Conservation (phyloP, 2,113 vertebrate genomes). For the Sceloporus undulatus region DNA sequence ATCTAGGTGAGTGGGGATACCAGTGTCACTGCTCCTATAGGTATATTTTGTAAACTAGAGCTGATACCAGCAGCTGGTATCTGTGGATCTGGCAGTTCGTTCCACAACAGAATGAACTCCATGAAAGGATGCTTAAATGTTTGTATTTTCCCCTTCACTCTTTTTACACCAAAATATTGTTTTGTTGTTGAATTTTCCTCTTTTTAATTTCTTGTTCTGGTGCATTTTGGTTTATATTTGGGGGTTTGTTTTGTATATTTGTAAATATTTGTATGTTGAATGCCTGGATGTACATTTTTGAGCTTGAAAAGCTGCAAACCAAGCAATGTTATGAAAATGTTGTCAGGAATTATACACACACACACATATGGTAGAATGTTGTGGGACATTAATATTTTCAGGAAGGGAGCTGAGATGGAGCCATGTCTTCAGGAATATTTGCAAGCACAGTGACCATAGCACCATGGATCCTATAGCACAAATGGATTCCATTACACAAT, state of each 20-base stretch:
- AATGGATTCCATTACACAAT: no score
- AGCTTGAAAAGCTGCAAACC: conserved; percentile 5
- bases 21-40: neutral
- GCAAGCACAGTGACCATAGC: no score
- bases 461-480: no score
- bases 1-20: neutral
- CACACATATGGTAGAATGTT: no score
- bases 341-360: conserved; percentile 12
- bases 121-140: neutral
- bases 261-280: neutral
- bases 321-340: neutral
- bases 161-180: neutral
- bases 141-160: neutral
- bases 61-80: neutral
- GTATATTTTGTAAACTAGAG: neutral
- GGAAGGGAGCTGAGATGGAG: no score
- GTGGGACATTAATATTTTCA: no score
- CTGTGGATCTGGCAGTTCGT: neutral
- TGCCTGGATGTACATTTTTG: conserved; percentile 31
- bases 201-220: neutral
- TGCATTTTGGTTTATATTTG: neutral
- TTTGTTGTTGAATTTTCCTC: neutral
- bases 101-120: neutral
- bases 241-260: conserved; percentile 13
- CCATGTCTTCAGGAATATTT: no score